Evolutionary conservation across 2,888 invertebrate genomes (phyloP).

Genomic region (Schizaphis graminum): DNA sequence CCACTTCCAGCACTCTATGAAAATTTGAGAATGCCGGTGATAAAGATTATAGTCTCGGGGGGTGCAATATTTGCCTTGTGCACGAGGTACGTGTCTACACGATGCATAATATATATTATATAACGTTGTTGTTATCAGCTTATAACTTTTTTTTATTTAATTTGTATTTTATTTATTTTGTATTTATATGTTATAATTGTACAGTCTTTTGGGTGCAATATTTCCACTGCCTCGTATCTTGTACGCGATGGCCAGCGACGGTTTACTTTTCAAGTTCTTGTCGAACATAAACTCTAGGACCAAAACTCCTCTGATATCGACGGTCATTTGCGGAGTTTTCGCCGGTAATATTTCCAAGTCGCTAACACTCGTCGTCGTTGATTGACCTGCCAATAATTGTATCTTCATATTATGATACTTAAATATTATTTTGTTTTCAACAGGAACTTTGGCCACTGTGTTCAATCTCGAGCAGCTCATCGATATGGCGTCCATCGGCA

Average conservation of each 20-base stretch:
- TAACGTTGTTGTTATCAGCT: background rate
- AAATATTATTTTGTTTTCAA: slow-evolving; percentile 65
- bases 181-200: slow-evolving; percentile 65
- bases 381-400: background rate
- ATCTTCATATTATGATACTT: background rate
- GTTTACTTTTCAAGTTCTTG: slow-evolving; percentile 81
- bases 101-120: too few relatives aligned
- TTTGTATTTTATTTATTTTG: background rate
- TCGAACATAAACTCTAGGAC: slow-evolving; percentile 66
- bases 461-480: slow-evolving; percentile 92
- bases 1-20: slow-evolving; percentile 90
- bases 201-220: slow-evolving; percentile 83
- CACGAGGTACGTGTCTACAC: slow-evolving; percentile 73
- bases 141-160: background rate
- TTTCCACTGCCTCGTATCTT: slow-evolving; percentile 87
- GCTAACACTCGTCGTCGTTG: background rate
- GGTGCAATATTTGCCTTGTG: slow-evolving; percentile 93
- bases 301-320: slow-evolving; percentile 80
- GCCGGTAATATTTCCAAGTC: slow-evolving; percentile 74
- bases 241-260: slow-evolving; percentile 90
- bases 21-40: slow-evolving; percentile 80
- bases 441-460: slow-evolving; percentile 87
- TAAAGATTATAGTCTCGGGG: slow-evolving; percentile 90
- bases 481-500: slow-evolving; percentile 97
- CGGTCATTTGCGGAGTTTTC: slow-evolving; percentile 79